Conservation (phyloP, 1,140 invertebrate genomes). For the Phthorimaea operculella region DNA sequence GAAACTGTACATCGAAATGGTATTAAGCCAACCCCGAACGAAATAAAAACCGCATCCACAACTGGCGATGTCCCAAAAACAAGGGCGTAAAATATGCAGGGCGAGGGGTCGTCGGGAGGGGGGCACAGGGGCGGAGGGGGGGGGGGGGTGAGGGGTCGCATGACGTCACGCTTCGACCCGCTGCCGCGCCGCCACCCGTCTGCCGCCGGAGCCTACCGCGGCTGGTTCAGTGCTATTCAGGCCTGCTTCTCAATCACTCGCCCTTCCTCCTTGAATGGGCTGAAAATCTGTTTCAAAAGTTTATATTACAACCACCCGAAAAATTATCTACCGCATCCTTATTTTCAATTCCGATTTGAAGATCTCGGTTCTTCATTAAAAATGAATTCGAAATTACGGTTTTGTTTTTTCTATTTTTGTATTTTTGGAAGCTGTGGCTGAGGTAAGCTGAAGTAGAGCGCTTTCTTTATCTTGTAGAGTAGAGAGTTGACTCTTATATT, state of each 20-base stretch:
- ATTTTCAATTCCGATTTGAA: no score
- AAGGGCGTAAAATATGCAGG: slow-evolving; percentile 40
- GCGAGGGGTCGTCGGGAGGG: slow-evolving; percentile 15
- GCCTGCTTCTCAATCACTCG: slow-evolving; percentile 26
- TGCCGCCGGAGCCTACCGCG: slow-evolving; percentile 28
- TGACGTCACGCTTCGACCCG: slow-evolving; percentile 38
- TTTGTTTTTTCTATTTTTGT: slow-evolving; percentile 7
- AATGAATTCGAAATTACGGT: background rate
- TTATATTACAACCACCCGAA: background rate
- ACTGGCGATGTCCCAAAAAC: slow-evolving; percentile 34
- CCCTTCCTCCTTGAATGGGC: slow-evolving; percentile 3
- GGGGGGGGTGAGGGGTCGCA: slow-evolving; percentile 14
- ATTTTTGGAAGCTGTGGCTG: slow-evolving; percentile 23
- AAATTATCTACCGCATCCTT: no score
- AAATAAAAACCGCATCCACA: slow-evolving; percentile 7
- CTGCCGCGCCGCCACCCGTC: slow-evolving; percentile 29
- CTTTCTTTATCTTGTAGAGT: background rate
- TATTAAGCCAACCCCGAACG: slow-evolving; percentile 6
- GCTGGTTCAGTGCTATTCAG: slow-evolving; percentile 22
- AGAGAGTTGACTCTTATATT: no score
- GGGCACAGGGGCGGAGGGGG: slow-evolving; percentile 17
- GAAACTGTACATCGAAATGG: slow-evolving; percentile 11
- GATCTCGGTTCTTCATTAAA: no score
- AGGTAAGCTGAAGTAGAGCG: slow-evolving; percentile 26
- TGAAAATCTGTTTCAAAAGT: slow-evolving; percentile 7